Evolutionary conservation across 2,797 vertebrate genomes (phyloP), one percentile per base, ranked within the genome.

Genomic region (Darevskia nairensis): DNA sequence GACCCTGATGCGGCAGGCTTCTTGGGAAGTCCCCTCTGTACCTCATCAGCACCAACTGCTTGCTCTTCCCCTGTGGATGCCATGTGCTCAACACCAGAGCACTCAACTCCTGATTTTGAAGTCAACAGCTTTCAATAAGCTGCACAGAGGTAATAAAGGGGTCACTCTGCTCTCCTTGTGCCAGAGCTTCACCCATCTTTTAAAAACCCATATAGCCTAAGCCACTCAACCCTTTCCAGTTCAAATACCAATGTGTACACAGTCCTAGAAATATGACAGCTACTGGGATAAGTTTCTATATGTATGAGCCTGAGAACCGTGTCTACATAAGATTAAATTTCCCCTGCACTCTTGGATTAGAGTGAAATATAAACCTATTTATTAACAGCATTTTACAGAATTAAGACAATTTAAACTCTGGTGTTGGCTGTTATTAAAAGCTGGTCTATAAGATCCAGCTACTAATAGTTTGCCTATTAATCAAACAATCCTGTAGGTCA

Each of bases 401-500:
- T 74, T 74, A 61, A 72, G n/a, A 11, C 32, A 50, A 55, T 29
- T 25, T 69, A 69, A 68, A 32, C 79, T 82, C 27, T 59, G 41
- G 44, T 29, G 35, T 41, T 68, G 32, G 17, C 35, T 80, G 17
- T 15, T 64, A 23, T 35, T 80, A 77, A 59, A 82, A 69, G 9
- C 21, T 41, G 46, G 21, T 6, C 15, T 72, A 11, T 78, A 86
- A 80, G 27, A 66, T 32, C 74, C 19, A 50, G 7, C 76, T 44
- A 78, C 29, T 64, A 85, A 55, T 41, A 61, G 41, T 46, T n/a
- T 61, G 29, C 41, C 25, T 41, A 81, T n/a, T 85, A 76, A 81
- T 6, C 17, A 66, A 75, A 27, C 19, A 50, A 79, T 50, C 78
- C 8, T 75, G 72, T 77, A 93, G 84, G 21, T 80, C n/a, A n/a